These are phyloP conservation scores for Mirounga angustirostris DNA, from an alignment of 2,113 vertebrate species.

Conservation along the genomic window DNA sequence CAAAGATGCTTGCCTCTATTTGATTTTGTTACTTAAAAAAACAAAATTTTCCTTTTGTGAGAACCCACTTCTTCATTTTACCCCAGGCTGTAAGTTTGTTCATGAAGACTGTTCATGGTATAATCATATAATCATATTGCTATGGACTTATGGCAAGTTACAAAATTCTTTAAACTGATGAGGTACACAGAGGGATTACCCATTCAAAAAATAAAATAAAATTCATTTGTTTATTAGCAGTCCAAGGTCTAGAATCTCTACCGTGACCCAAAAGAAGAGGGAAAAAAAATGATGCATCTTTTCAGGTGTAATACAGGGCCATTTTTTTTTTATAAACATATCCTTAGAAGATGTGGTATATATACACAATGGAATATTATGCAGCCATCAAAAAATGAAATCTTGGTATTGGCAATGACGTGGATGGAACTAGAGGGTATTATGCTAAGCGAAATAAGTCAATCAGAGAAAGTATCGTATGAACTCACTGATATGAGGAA, in stretches of 20 bases:
- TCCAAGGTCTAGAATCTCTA: conserved; percentile 16
- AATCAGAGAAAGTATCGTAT: too few species aligned
- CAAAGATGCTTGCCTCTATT: conserved; percentile 20
- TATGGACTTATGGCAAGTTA: neutral
- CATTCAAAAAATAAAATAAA: conserved; percentile 12
- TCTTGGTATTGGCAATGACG: too few species aligned
- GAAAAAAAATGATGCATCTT: neutral
- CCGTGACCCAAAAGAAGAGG: neutral
- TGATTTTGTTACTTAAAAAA: rapidly evolving
- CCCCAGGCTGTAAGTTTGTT: neutral
- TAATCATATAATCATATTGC: conserved; percentile 18
- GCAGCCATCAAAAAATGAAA: too few species aligned
- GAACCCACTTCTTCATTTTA: neutral
- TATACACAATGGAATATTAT: too few species aligned
- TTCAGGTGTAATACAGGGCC: neutral
- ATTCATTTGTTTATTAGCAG: conserved; percentile 42
- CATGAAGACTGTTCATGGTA: rapidly evolving
- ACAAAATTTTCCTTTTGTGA: neutral
- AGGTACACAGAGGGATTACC: conserved; percentile 60
- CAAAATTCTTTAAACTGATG: neutral
- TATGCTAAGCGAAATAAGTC: too few species aligned
- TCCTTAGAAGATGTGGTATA: too few species aligned
- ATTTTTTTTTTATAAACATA: neutral
- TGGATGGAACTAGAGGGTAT: too few species aligned
- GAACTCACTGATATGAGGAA: too few species aligned